phyloP scores from a whole-genome alignment of 2,888 invertebrate genomes.

The Antheraea assamensis region DNA sequence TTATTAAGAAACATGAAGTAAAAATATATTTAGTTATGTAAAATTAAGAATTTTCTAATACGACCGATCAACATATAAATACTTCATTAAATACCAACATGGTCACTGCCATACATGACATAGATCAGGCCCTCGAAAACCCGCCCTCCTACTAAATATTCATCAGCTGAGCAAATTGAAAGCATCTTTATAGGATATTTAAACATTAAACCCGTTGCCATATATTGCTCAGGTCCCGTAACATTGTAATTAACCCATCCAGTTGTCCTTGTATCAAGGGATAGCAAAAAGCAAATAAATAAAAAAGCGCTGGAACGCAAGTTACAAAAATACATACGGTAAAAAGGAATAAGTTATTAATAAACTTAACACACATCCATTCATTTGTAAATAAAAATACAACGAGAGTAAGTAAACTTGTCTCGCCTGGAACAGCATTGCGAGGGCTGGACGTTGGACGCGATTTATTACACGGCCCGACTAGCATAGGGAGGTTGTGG shows the following conservation, averaged over 20 bases:
- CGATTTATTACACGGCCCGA: slow-evolving; percentile 70
- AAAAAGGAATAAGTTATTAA: slow-evolving; percentile 64
- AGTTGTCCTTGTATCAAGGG: slow-evolving; percentile 51
- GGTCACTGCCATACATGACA: slow-evolving; percentile 44
- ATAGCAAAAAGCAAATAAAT: slow-evolving; percentile 29
- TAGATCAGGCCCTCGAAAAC: slow-evolving; percentile 41
- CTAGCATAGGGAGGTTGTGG: slow-evolving; percentile 53
- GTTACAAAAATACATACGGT: slow-evolving; percentile 47
- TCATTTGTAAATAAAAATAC: slow-evolving; percentile 68
- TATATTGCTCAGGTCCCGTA: slow-evolving; percentile 54
- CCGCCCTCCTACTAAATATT: slow-evolving; percentile 72
- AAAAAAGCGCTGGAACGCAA: slow-evolving; percentile 40
- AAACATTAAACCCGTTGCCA: slow-evolving; percentile 52
- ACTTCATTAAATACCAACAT: slow-evolving; percentile 70
- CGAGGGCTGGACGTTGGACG: slow-evolving; percentile 62
- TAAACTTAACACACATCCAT: slow-evolving; percentile 62
- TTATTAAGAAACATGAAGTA: background rate
- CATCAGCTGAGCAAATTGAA: slow-evolving; percentile 63
- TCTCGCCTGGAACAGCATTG: slow-evolving; percentile 56
- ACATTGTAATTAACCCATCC: slow-evolving; percentile 67
- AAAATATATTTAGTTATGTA: background rate
- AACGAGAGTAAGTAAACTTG: slow-evolving; percentile 57
- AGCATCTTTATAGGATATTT: slow-evolving; percentile 59
- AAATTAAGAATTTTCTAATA: slow-evolving; percentile 56
- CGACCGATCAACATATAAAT: slow-evolving; percentile 63